Conservation (phyloP, 2,888 invertebrate species). For the Philonicus albiceps region DNA sequence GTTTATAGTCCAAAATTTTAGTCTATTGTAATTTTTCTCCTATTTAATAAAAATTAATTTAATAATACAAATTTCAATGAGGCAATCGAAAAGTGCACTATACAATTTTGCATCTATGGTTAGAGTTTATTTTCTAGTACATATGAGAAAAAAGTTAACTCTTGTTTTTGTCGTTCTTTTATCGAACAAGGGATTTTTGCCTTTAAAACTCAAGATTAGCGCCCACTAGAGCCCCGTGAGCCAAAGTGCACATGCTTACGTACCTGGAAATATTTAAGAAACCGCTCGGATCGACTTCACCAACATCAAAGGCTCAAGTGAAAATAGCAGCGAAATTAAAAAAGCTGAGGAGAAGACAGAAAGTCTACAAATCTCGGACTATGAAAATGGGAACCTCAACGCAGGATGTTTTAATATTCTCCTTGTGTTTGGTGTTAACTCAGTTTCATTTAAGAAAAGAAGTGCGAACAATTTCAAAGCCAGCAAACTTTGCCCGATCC, state of each 20-base stretch:
- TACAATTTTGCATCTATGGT: background rate
- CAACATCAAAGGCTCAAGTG: background rate
- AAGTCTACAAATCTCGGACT: background rate
- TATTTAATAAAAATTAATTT: no score
- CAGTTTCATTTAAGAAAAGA: background rate
- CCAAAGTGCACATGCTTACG: background rate
- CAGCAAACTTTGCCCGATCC: background rate
- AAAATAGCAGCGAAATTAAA: background rate
- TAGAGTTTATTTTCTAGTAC: background rate
- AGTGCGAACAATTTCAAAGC: slow-evolving; percentile 12
- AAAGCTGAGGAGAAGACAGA: background rate
- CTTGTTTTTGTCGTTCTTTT: background rate
- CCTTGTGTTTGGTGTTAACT: background rate
- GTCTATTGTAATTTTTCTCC: no score
- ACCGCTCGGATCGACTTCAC: background rate
- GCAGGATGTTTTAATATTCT: background rate
- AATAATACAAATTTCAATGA: background rate
- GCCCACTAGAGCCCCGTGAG: background rate
- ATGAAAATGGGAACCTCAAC: background rate
- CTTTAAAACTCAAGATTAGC: background rate
- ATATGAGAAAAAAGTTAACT: background rate
- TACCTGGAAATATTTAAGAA: background rate
- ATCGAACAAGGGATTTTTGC: background rate
- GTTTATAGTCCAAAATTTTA: no score
- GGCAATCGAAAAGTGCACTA: background rate